Percentiles rank a stretch among this genome's conserved stretches.
Conservation (phyloP, 2,888 invertebrate species). For the Blastobasis lacticolella region DNA sequence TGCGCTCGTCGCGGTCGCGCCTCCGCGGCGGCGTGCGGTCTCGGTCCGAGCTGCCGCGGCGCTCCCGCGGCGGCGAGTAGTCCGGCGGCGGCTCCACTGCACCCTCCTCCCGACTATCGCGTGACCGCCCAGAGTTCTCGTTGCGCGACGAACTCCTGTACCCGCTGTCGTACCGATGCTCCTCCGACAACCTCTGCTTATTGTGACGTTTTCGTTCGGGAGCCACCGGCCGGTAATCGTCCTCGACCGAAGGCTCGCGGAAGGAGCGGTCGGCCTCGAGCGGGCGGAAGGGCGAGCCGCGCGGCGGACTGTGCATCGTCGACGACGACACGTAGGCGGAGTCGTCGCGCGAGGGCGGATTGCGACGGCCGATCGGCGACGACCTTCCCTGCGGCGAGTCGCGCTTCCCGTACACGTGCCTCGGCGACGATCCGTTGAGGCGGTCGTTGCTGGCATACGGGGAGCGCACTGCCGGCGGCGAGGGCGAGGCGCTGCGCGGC, state of each 20-base stretch:
- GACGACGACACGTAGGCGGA: constrained; percentile 74
- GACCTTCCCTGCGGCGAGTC: constrained; percentile 59
- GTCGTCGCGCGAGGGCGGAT: constrained; percentile 70
- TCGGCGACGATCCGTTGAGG: constrained; percentile 52
- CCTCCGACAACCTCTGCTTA: constrained; percentile 68
- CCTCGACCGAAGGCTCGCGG: constrained; percentile 67
- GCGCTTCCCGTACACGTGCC: constrained; percentile 59
- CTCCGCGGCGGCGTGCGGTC: constrained; percentile 60
- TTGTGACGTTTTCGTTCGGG: constrained; percentile 78
- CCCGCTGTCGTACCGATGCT: constrained; percentile 72
- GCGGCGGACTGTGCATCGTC: constrained; percentile 73
- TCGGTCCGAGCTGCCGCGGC: constrained; percentile 56
- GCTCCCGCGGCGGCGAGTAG: constrained; percentile 78
- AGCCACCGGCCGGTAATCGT: constrained; percentile 72
- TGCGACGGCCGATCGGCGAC: constrained; percentile 57
- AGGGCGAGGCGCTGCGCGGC: constrained; percentile 62
- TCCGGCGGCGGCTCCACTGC: constrained; percentile 80
- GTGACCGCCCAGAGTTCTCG: constrained; percentile 65
- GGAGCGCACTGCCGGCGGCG: constrained; percentile 56
- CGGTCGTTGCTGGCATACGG: constrained; percentile 60
- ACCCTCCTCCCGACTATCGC: constrained; percentile 63
- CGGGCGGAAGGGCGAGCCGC: constrained; percentile 66
- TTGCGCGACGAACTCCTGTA: constrained; percentile 74
- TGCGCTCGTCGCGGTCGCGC: constrained; percentile 68
- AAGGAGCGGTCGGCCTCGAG: constrained; percentile 59